Evolutionary conservation across 2,797 vertebrate species (phyloP).

Genomic region (Malacoctenus gilli): DNA sequence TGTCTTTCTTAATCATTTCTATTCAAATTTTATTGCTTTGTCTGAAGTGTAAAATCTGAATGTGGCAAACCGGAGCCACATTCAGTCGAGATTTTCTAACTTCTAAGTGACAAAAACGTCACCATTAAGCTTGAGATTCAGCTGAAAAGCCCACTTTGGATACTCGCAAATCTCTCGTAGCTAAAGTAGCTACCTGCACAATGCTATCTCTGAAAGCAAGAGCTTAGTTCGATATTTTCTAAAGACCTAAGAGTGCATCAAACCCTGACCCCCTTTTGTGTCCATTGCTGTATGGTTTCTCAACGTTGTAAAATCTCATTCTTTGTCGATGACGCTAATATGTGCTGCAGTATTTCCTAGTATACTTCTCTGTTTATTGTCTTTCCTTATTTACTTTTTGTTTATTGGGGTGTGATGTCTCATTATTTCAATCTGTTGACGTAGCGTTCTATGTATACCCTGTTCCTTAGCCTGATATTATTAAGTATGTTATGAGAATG

Average conservation of each 20-base stretch:
- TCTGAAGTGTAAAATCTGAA: slow-evolving; percentile 29
- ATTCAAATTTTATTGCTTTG: slow-evolving; percentile 20
- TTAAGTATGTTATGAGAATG: slow-evolving; percentile 98
- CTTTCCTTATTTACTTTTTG: slow-evolving; percentile 76
- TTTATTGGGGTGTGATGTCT: slow-evolving; percentile 83
- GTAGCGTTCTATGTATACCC: slow-evolving; percentile 93
- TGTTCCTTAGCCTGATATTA: slow-evolving; percentile 95
- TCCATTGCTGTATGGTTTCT: slow-evolving; percentile 90
- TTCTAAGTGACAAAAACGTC: slow-evolving; percentile 3
- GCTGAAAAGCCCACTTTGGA: slow-evolving; percentile 10
- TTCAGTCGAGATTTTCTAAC: slow-evolving; percentile 40
- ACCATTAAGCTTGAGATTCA: neutral
- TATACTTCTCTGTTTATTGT: slow-evolving; percentile 85
- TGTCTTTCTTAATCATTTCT: too few relatives aligned
- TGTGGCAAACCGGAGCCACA: slow-evolving; percentile 48
- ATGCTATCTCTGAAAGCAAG: slow-evolving; percentile 52
- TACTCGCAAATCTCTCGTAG: slow-evolving; percentile 38
- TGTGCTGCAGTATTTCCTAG: slow-evolving; percentile 94
- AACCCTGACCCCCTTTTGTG: slow-evolving; percentile 84
- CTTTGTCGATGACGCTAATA: slow-evolving; percentile 90
- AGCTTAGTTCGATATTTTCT: slow-evolving; percentile 63
- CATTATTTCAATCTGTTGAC: slow-evolving; percentile 88
- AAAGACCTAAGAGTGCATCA: slow-evolving; percentile 84
- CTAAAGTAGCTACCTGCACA: slow-evolving; percentile 40
- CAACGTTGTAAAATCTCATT: slow-evolving; percentile 91